A percentile compares a stretch with the other conserved stretches of the same genome.
Conservation (phyloP, 2,888 invertebrate species). For the Ochropleura plecta region DNA sequence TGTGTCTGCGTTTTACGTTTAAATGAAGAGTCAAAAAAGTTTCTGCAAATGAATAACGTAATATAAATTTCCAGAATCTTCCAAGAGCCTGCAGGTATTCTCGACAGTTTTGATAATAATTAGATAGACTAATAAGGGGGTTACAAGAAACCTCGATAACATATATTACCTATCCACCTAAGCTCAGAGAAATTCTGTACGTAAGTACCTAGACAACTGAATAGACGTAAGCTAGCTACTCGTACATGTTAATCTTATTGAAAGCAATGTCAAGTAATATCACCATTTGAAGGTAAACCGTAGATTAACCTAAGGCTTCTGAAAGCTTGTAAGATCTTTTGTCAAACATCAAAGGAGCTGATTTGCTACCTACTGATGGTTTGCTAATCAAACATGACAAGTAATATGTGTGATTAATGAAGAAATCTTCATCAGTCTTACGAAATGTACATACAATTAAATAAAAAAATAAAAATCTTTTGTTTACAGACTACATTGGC, state of each 20-base stretch:
- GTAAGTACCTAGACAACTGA: background rate
- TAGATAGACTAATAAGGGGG: background rate
- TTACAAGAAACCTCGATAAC: background rate
- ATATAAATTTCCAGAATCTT: background rate
- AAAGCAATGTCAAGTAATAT: slow-evolving; percentile 6
- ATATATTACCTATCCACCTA: slow-evolving; percentile 1
- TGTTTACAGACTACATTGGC: too few relatives aligned
- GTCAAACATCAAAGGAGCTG: background rate
- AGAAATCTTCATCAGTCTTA: background rate
- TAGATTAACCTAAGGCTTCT: background rate
- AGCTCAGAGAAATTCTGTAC: background rate
- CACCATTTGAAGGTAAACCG: background rate
- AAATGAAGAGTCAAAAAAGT: slow-evolving; percentile 4
- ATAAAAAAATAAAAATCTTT: too few relatives aligned
- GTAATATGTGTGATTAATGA: background rate
- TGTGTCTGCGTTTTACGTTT: slow-evolving; percentile 13
- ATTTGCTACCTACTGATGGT: background rate
- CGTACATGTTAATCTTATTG: background rate
- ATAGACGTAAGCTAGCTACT: background rate
- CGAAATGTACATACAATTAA: too few relatives aligned
- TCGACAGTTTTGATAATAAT: background rate
- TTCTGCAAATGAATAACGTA: background rate
- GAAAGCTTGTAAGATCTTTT: slow-evolving; percentile 2
- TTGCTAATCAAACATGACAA: background rate
- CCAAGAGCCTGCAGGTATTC: background rate